These are phyloP conservation scores for Vespertilio murinus DNA, from an alignment of 2,797 vertebrate species.

Conservation along the genomic window DNA sequence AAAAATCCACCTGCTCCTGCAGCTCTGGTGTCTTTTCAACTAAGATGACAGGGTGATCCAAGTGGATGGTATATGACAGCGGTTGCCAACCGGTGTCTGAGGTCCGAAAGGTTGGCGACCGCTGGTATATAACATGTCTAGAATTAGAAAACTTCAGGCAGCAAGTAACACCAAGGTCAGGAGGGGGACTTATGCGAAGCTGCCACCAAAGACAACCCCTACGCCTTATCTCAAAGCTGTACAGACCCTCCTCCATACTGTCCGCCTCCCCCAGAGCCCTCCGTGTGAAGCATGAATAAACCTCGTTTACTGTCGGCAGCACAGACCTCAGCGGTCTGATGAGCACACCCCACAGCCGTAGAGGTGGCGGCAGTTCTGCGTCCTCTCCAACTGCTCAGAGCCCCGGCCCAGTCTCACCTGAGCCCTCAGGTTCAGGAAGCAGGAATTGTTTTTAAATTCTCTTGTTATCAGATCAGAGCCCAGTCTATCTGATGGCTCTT, in stretches of 20 bases:
- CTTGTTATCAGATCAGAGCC: background rate
- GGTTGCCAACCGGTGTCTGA: no score
- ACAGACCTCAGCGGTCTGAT: background rate
- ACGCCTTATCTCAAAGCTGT: background rate
- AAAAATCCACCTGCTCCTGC: background rate
- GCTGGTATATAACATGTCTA: background rate
- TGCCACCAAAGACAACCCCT: background rate
- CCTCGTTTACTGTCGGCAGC: background rate
- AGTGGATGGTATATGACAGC: background rate
- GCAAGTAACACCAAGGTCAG: background rate
- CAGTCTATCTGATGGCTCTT: background rate
- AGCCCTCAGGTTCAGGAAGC: background rate
- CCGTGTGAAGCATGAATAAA: background rate
- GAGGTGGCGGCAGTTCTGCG: background rate
- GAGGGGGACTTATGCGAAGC: background rate
- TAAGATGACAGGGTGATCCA: background rate
- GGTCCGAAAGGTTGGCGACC: no score
- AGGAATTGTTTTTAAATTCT: background rate
- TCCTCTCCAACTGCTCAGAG: background rate
- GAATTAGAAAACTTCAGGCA: background rate
- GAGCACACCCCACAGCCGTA: background rate
- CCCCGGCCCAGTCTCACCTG: background rate
- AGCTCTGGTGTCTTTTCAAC: background rate
- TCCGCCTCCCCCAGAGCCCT: background rate
- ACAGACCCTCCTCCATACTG: no score